Evolutionary conservation across 2,888 invertebrate species (phyloP), one percentile per base, ranked within the genome.

Genomic region (Mantis religiosa): DNA sequence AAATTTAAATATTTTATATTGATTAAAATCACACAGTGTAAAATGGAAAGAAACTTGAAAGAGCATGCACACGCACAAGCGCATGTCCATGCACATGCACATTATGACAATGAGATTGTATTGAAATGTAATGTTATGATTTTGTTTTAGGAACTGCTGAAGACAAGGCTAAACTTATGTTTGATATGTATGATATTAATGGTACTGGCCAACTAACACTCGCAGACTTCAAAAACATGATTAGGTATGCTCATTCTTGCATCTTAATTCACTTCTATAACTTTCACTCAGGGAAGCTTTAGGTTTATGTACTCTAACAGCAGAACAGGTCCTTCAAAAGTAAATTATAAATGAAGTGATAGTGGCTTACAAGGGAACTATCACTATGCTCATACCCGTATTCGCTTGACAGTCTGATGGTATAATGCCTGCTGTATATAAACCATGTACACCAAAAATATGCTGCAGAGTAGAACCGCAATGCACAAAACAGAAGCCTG

Each of bases 161-260:
- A 87, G 93, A 94, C 84, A 95, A 95, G 91, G 94, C 94, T 0
- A 93, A 93, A 91, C 91, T 95, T 28, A 92, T 95, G 91, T 95
- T 95, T 91, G 94, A 95, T 91, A 95, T 95, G 94, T 95, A 95
- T 91, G 95, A 95, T 91, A 93, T 95, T 83, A 93, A 94, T 90
- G 92, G 93, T 27, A 93, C 92, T 15, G 94, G 94, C 25, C 92
- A 92, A 89, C 91, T 95, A 85, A 93, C 93, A 15, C 92, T 92
- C 82, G 92, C 93, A 20, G 94, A 95, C 89, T 94, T 95, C 91
- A 92, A 92, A 30, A 92, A 92, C 85, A 94, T 95, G 94, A 93
- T 95, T 47, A 93, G 92, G 94, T 94, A 92, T 92, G 91, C 90
- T n/a, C 6, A 20, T 14, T 25, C n/a, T 20, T 71, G 3, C 6